Evolutionary conservation across 2,113 vertebrate genomes (phyloP).

Genomic region (Columba janthina): DNA sequence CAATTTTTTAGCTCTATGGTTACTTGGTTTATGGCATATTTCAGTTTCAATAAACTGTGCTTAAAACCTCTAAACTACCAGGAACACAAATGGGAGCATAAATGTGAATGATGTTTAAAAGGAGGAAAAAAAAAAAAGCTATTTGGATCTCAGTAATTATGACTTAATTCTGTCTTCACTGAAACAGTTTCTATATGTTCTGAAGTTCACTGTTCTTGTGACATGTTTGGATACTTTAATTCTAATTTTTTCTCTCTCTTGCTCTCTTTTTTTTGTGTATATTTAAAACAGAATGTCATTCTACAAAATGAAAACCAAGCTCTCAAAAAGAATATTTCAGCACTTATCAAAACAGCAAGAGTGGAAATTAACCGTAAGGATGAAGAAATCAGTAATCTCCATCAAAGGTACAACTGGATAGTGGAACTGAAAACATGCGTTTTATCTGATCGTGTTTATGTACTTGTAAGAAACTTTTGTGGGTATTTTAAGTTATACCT

Average conservation of each 20-base stretch:
- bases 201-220: neutral
- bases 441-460: neutral
- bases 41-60: neutral
- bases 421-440: neutral
- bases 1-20: neutral
- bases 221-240: neutral
- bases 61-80: neutral
- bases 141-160: neutral
- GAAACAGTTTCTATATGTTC: neutral
- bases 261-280: neutral
- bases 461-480: neutral
- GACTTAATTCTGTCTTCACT: neutral
- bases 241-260: neutral
- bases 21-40: neutral
- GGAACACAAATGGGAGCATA: neutral
- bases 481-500: neutral
- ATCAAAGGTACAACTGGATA: slow-evolving; percentile 78
- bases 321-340: slow-evolving; percentile 96
- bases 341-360: slow-evolving; percentile 91
- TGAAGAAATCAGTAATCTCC: slow-evolving; percentile 89
- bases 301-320: slow-evolving; percentile 87
- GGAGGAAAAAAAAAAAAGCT: neutral
- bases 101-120: neutral
- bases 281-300: slow-evolving; percentile 80
- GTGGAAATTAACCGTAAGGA: slow-evolving; percentile 93